phyloP scores from a whole-genome alignment of 2,113 vertebrate species.

The Tonatia bakeri region DNA sequence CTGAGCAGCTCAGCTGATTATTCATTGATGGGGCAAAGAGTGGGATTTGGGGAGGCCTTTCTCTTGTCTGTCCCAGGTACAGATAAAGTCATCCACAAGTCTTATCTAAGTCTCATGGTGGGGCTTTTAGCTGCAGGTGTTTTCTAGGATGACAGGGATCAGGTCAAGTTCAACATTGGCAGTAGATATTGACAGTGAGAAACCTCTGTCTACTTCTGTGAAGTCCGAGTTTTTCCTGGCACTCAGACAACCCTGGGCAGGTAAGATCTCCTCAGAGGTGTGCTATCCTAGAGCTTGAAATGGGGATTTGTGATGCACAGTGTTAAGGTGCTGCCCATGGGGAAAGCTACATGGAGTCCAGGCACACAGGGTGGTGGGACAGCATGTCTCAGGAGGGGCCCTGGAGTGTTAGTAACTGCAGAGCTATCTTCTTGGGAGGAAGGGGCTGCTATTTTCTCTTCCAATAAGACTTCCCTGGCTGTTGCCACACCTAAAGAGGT shows the following conservation, averaged over 20 bases:
- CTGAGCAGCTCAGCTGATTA: not conserved
- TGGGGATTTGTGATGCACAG: not conserved
- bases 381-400: not conserved
- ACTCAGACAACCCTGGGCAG: not conserved
- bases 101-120: not conserved
- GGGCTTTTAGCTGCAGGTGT: not conserved
- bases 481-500: not conserved
- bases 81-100: fast-evolving
- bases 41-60: not conserved
- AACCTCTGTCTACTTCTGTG: not conserved
- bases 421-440: not conserved
- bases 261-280: no score
- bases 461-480: not conserved
- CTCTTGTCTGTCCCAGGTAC: no score
- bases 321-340: not conserved
- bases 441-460: not conserved
- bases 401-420: fast-evolving
- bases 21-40: not conserved
- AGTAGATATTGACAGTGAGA: not conserved
- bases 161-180: not conserved
- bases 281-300: not conserved
- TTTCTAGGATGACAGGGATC: not conserved
- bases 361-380: fast-evolving
- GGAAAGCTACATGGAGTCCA: not conserved
- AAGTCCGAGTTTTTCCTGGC: not conserved